A percentile compares a stretch with the other conserved stretches of the same genome.
Evolutionary conservation across 2,888 invertebrate genomes (phyloP).

Genomic region (Pseudanteris insignis): DNA sequence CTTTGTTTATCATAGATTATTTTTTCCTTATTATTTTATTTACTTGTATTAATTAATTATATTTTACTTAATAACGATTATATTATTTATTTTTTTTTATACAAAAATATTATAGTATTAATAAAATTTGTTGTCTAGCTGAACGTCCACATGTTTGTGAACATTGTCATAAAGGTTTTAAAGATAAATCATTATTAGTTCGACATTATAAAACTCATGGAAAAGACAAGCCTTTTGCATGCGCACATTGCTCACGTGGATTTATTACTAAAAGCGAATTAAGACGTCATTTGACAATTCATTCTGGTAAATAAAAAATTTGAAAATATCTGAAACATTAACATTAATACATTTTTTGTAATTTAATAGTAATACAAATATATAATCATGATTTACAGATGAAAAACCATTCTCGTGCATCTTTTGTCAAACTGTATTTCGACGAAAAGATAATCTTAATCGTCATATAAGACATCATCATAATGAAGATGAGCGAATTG

Average conservation of each 20-base stretch:
- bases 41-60: too few relatives aligned
- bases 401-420: conserved; percentile 77
- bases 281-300: conserved; percentile 63
- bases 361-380: background rate
- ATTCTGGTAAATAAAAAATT: conserved; percentile 58
- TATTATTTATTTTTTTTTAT: background rate
- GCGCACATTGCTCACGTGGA: conserved; percentile 62
- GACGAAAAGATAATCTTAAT: conserved; percentile 80
- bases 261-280: conserved; percentile 66
- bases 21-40: too few relatives aligned
- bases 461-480: conserved; percentile 82
- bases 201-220: conserved; percentile 65
- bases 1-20: too few relatives aligned
- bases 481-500: conserved; percentile 64
- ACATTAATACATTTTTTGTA: background rate
- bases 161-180: conserved; percentile 62
- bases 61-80: too few relatives aligned
- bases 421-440: conserved; percentile 76
- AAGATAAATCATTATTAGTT: conserved; percentile 60
- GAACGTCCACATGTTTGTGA: conserved; percentile 62
- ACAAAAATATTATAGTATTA: conserved; percentile 2
- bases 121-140: conserved; percentile 45
- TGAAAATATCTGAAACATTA: background rate
- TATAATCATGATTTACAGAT: conserved; percentile 65
- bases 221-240: conserved; percentile 64